phyloP scores from a whole-genome alignment of 1,140 invertebrate species.

The Pentalonia nigronervosa region DNA sequence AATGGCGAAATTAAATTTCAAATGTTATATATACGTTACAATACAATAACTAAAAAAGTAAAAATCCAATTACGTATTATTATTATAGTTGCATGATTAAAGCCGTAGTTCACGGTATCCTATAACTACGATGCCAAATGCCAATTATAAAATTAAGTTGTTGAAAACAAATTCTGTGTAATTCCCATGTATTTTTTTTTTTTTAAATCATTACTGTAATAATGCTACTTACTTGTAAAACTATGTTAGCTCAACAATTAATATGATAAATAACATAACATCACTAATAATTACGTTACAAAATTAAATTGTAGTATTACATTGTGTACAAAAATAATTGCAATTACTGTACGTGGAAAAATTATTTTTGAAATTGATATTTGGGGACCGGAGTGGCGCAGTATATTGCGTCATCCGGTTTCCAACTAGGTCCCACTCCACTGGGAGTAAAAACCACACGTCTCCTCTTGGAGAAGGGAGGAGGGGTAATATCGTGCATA shows the following conservation, averaged over 20 bases:
- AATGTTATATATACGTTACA: not conserved
- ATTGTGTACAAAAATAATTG: not conserved
- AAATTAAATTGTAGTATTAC: not conserved
- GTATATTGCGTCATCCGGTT: too few relatives aligned
- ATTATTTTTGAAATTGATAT: not conserved
- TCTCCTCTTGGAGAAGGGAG: too few relatives aligned
- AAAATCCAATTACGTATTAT: not conserved
- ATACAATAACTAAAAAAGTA: constrained; percentile 3
- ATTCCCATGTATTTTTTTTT: not conserved
- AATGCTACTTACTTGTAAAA: not conserved
- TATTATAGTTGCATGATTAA: not conserved
- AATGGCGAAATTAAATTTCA: not conserved
- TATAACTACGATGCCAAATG: not conserved
- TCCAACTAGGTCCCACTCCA: too few relatives aligned
- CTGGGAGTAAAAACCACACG: too few relatives aligned
- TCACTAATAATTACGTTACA: not conserved
- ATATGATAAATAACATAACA: not conserved
- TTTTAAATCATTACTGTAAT: not conserved
- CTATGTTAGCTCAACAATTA: not conserved
- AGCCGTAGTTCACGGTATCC: not conserved
- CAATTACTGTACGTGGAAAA: not conserved
- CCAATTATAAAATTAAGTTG: not conserved
- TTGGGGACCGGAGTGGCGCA: too few relatives aligned
- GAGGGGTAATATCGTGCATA: too few relatives aligned
- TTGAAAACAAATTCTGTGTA: not conserved